A percentile compares a stretch with the other conserved stretches of the same genome.
Conservation (phyloP, 2,888 invertebrate genomes). For the Argyresthia albistria region DNA sequence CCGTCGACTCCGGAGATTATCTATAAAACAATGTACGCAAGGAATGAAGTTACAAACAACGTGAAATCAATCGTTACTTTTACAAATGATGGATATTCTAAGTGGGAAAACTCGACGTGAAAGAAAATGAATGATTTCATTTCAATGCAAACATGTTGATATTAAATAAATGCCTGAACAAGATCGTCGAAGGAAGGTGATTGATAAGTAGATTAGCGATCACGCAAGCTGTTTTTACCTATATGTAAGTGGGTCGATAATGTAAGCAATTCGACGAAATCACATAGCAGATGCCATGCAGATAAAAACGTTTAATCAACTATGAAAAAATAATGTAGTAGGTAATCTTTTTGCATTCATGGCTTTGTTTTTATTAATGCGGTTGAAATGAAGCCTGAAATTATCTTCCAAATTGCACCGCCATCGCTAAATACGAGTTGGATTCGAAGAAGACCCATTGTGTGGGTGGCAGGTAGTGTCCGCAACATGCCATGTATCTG, state of each 20-base stretch:
- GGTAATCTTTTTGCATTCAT: background rate
- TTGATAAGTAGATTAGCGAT: conserved; percentile 15
- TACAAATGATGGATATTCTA: no score
- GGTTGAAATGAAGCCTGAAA: background rate
- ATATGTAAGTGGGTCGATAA: background rate
- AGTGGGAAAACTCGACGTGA: no score
- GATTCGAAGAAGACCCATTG: background rate
- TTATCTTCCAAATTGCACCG: background rate
- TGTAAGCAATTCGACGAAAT: background rate
- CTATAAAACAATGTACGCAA: no score
- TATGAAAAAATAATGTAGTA: background rate
- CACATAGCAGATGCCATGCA: background rate
- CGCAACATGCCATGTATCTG: background rate
- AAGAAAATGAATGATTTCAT: no score
- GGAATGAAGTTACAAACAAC: no score
- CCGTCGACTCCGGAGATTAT: conserved; percentile 19
- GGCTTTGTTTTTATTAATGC: background rate
- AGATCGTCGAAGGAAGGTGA: conserved; percentile 16
- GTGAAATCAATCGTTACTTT: no score
- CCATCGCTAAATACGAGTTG: background rate
- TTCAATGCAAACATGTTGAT: conserved; percentile 1
- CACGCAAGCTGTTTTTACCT: background rate
- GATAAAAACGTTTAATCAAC: background rate
- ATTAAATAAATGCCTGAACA: conserved; percentile 42
- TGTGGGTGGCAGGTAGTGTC: background rate